Evolutionary conservation across 2,797 vertebrate species (phyloP).

Genomic region (Poliocrania exsul): DNA sequence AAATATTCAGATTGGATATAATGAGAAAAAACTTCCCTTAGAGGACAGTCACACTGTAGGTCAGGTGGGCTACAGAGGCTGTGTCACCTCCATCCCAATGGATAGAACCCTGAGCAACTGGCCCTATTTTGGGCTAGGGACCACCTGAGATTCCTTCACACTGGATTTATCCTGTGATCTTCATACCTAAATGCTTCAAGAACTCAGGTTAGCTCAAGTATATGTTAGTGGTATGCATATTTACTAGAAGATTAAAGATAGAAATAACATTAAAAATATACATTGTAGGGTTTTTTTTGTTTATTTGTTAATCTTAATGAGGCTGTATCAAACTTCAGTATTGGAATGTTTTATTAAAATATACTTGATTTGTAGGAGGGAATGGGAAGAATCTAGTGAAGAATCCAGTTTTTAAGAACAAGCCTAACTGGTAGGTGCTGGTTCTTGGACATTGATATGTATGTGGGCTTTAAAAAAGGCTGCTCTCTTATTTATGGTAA

Average conservation of each 20-base stretch:
- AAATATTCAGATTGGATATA: background rate
- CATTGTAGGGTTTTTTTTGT: rapidly evolving
- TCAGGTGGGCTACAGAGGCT: background rate
- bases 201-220: background rate
- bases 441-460: background rate
- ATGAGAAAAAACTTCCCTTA: background rate
- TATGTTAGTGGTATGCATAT: background rate
- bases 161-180: background rate
- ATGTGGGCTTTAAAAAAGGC: background rate
- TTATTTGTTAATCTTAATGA: background rate
- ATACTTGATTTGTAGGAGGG: background rate
- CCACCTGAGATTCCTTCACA: background rate
- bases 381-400: background rate
- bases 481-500: background rate
- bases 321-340: background rate
- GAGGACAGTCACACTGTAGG: background rate
- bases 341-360: background rate
- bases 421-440: background rate
- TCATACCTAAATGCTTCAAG: background rate
- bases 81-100: rapidly evolving
- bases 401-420: background rate
- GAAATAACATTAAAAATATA: background rate
- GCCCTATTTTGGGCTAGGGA: background rate
- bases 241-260: background rate
- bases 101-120: background rate